These are phyloP conservation scores for Antigone vipio DNA, from an alignment of 2,113 vertebrate genomes.

Conservation along the genomic window DNA sequence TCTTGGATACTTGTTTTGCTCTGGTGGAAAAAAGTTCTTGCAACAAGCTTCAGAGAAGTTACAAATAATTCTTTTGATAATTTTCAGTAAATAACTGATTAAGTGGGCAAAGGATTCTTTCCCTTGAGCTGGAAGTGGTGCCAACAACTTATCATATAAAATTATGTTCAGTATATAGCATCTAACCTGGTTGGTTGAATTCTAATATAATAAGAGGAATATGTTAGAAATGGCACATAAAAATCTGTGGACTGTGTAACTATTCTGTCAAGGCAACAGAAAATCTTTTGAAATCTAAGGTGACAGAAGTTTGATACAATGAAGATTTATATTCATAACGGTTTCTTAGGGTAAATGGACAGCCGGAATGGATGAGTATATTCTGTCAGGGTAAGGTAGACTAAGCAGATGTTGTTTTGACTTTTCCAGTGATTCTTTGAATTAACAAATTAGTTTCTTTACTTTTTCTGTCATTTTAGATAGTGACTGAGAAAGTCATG, in stretches of 20 bases:
- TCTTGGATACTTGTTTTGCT: neutral
- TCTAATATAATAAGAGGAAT: neutral
- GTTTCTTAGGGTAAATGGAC: neutral
- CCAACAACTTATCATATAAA: neutral
- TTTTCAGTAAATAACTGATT: neutral
- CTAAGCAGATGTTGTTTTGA: conserved; percentile 3
- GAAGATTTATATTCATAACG: neutral
- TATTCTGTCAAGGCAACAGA: conserved; percentile 29
- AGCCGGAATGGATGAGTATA: neutral
- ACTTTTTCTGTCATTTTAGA: conserved; percentile 13
- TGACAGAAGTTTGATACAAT: neutral
- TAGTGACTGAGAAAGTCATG: neutral
- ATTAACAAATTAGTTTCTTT: neutral
- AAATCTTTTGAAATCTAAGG: conserved; percentile 15
- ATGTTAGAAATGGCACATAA: neutral
- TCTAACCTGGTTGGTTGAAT: neutral
- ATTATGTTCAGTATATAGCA: neutral
- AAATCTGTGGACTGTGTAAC: conserved; percentile 38
- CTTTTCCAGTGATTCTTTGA: conserved; percentile 23
- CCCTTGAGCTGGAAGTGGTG: neutral
- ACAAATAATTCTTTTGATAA: neutral
- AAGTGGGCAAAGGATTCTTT: neutral
- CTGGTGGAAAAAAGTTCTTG: neutral
- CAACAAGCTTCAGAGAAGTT: neutral
- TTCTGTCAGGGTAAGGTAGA: neutral